These are phyloP conservation scores for Epicampocera succincta DNA, from an alignment of 2,888 invertebrate genomes.

Conservation along the genomic window DNA sequence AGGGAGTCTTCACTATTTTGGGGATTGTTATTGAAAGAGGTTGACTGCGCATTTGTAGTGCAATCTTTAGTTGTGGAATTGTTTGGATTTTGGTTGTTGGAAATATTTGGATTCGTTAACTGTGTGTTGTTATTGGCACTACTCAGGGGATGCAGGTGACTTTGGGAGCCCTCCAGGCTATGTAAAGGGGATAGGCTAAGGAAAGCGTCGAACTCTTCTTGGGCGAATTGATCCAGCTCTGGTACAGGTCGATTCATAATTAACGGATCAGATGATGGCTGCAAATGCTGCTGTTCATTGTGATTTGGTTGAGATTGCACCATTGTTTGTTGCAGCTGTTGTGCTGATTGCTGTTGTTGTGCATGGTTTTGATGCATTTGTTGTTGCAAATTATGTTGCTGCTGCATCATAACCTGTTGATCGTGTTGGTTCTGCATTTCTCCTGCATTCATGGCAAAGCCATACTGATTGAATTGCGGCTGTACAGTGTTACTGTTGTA, in stretches of 20 bases:
- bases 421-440: slow-evolving; percentile 76
- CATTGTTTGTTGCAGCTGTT: slow-evolving; percentile 75
- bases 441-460: slow-evolving; percentile 75
- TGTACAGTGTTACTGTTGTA: slow-evolving; percentile 60
- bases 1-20: slow-evolving; percentile 78
- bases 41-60: slow-evolving; percentile 28
- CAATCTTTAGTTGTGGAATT: slow-evolving; percentile 32
- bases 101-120: slow-evolving; percentile 53
- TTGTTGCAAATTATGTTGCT: slow-evolving; percentile 73
- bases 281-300: slow-evolving; percentile 69
- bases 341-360: slow-evolving; percentile 74
- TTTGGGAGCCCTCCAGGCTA: slow-evolving; percentile 70
- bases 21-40: slow-evolving; percentile 55
- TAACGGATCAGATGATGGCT: slow-evolving; percentile 69
- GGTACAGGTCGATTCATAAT: slow-evolving; percentile 70
- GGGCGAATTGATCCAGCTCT: slow-evolving; percentile 75
- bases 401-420: slow-evolving; percentile 77
- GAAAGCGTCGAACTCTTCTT: slow-evolving; percentile 79
- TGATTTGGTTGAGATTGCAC: slow-evolving; percentile 70
- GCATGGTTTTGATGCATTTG: slow-evolving; percentile 73
- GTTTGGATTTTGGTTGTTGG: slow-evolving; percentile 56
- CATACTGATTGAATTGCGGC: slow-evolving; percentile 77
- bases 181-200: slow-evolving; percentile 78
- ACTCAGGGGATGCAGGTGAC: slow-evolving; percentile 68
- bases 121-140: slow-evolving; percentile 53